Conservation (phyloP, 2,113 vertebrate species). For the Ctenomys sociabilis region DNA sequence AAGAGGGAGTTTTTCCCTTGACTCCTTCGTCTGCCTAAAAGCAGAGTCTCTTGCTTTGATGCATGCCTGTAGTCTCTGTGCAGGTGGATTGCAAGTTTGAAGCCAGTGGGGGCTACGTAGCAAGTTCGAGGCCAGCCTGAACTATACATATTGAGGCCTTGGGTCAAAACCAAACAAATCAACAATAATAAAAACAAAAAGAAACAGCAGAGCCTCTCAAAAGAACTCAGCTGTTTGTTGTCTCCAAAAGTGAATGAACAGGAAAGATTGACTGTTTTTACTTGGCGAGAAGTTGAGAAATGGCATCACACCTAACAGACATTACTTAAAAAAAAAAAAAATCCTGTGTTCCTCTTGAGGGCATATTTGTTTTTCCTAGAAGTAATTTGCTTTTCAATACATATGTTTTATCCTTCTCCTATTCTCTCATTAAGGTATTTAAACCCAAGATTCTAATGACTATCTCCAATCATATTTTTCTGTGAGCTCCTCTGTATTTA, state of each 20-base stretch:
- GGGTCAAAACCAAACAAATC: not conserved
- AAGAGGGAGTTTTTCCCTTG: not conserved
- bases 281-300: conserved; percentile 6
- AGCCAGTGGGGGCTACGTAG: not conserved
- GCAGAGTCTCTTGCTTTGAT: not conserved
- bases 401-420: not conserved
- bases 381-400: not conserved
- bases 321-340: not conserved
- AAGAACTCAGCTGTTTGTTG: not conserved
- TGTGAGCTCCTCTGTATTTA: not conserved
- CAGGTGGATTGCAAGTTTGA: not conserved
- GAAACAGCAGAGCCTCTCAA: not conserved
- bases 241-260: not conserved
- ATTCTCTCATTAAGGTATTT: not conserved
- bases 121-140: not conserved
- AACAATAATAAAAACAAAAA: not conserved
- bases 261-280: not conserved
- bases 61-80: not conserved
- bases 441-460: not conserved
- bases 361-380: not conserved
- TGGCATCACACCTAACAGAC: not conserved
- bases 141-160: not conserved
- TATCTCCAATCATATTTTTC: not conserved
- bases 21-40: not conserved
- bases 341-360: not conserved